These are phyloP conservation scores for Myotis daubentonii DNA, from an alignment of 2,797 vertebrate species.

Conservation along the genomic window DNA sequence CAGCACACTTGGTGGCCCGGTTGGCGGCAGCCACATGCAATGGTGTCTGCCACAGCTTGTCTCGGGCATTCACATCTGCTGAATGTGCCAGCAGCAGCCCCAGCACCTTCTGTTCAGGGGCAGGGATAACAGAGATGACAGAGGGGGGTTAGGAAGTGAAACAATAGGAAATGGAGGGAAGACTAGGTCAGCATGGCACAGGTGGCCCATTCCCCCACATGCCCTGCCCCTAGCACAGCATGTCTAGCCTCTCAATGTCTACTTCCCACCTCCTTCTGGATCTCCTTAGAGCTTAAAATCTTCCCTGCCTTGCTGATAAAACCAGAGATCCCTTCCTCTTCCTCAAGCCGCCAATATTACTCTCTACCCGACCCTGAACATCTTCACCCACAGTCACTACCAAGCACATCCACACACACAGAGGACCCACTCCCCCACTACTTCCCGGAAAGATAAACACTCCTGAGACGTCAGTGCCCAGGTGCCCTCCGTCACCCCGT, in stretches of 20 bases:
- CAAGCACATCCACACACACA: neutral
- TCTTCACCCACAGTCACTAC: neutral
- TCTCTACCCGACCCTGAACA: neutral
- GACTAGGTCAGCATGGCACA: neutral
- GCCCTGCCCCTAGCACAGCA: neutral
- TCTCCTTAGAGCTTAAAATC: neutral
- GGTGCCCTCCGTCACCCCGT: neutral
- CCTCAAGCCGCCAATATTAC: neutral
- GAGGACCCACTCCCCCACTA: neutral
- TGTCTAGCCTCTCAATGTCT: neutral
- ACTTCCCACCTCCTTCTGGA: neutral
- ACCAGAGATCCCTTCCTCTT: slow-evolving; percentile 16
- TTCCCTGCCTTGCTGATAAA: slow-evolving; percentile 29
- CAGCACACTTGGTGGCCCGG: slow-evolving; percentile 93
- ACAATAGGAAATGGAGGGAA: neutral
- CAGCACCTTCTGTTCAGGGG: slow-evolving; percentile 91
- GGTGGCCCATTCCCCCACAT: no score
- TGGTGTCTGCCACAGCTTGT: slow-evolving; percentile 97
- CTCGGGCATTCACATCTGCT: slow-evolving; percentile 94
- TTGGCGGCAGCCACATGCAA: slow-evolving; percentile 97
- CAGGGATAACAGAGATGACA: neutral
- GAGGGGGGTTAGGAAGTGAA: neutral
- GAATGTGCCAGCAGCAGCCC: slow-evolving; percentile 94
- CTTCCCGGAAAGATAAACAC: slow-evolving; percentile 15
- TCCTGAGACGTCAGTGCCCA: neutral